These are phyloP conservation scores for Heteromormyrus szaboi DNA, from an alignment of 2,797 vertebrate species.

Conservation along the genomic window DNA sequence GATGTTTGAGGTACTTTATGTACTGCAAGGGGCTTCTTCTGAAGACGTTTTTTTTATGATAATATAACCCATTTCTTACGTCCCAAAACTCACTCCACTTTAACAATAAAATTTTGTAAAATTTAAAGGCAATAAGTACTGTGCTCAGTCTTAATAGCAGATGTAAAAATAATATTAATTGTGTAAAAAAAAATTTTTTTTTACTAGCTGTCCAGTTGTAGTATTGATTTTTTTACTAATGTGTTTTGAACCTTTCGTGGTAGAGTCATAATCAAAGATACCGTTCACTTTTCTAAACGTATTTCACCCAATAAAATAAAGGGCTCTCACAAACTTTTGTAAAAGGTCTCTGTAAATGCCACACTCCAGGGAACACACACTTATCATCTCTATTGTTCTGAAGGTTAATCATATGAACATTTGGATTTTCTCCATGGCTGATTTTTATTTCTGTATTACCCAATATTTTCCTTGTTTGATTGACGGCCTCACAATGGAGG, in stretches of 20 bases:
- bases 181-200: neutral
- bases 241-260: neutral
- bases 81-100: neutral
- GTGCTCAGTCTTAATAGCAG: neutral
- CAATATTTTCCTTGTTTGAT: slow-evolving; percentile 1
- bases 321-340: slow-evolving; percentile 4
- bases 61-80: neutral
- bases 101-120: neutral
- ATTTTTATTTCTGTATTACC: slow-evolving; percentile 3
- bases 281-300: neutral
- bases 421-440: neutral
- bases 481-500: neutral
- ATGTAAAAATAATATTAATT: neutral
- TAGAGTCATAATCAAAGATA: neutral
- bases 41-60: neutral
- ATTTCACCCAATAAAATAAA: neutral
- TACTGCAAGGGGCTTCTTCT: neutral
- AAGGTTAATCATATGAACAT: slow-evolving; percentile 9
- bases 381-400: neutral
- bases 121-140: neutral
- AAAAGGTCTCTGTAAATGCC: slow-evolving; percentile 8
- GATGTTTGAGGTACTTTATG: neutral
- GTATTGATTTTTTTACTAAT: neutral
- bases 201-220: neutral
- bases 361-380: neutral